A percentile compares a stretch with the other conserved stretches of the same genome.
phyloP scores from a whole-genome alignment of 2,113 vertebrate genomes.

The Oxygymnocypris stewartii region DNA sequence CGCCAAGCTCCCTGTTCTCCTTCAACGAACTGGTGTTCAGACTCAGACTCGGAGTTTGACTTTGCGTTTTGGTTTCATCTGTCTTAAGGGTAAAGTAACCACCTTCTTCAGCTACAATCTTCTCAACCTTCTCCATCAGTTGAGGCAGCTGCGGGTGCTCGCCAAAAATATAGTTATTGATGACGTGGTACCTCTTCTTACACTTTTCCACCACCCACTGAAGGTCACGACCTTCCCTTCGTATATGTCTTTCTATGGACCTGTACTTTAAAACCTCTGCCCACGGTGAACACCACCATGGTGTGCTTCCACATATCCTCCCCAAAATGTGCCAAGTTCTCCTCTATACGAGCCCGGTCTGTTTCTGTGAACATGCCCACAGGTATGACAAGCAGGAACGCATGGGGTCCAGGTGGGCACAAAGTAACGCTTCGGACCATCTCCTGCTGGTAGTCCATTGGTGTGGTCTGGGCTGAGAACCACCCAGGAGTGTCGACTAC shows the following conservation, averaged over 20 bases:
- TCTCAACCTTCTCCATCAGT: slow-evolving; percentile 74
- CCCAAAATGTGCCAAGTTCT: slow-evolving; percentile 74
- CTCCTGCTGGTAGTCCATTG: slow-evolving; percentile 71
- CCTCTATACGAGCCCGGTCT: slow-evolving; percentile 72
- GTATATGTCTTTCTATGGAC: slow-evolving; percentile 77
- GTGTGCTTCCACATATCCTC: slow-evolving; percentile 73
- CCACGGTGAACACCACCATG: slow-evolving; percentile 77
- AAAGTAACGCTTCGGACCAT: slow-evolving; percentile 69
- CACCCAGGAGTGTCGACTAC: slow-evolving; percentile 80
- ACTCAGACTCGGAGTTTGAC: slow-evolving; percentile 51
- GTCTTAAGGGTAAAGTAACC: slow-evolving; percentile 59
- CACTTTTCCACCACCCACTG: slow-evolving; percentile 76
- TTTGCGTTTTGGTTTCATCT: slow-evolving; percentile 56
- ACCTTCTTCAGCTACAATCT: slow-evolving; percentile 73
- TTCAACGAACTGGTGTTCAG: slow-evolving; percentile 37
- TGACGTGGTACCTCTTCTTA: slow-evolving; percentile 72
- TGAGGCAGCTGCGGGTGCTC: slow-evolving; percentile 71
- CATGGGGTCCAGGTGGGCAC: slow-evolving; percentile 75
- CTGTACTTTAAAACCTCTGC: slow-evolving; percentile 69
- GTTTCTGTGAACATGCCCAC: slow-evolving; percentile 78
- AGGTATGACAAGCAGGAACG: slow-evolving; percentile 75
- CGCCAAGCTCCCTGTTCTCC: slow-evolving; percentile 66
- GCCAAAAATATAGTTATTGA: slow-evolving; percentile 74
- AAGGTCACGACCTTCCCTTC: slow-evolving; percentile 73
- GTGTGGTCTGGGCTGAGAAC: slow-evolving; percentile 76